These are phyloP conservation scores for Melieria omissa DNA, from an alignment of 2,888 invertebrate genomes.

Conservation along the genomic window DNA sequence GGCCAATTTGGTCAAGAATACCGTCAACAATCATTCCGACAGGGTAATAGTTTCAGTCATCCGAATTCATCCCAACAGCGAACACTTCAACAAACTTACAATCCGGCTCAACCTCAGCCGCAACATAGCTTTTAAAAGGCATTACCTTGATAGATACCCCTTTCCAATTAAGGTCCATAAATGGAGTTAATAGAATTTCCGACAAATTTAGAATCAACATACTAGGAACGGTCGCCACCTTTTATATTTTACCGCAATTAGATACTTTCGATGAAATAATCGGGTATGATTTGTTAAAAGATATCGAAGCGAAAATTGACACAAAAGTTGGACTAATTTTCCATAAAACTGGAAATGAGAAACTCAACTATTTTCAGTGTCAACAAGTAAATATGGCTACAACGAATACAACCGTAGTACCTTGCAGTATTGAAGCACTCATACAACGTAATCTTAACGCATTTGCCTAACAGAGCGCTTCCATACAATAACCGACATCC, in stretches of 20 bases:
- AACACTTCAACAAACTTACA: slow-evolving; percentile 12
- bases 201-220: slow-evolving; percentile 7
- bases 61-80: slow-evolving; percentile 3
- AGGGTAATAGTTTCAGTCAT: too few relatives aligned
- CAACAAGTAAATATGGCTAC: slow-evolving; percentile 16
- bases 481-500: slow-evolving; percentile 8
- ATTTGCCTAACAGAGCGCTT: slow-evolving; percentile 6
- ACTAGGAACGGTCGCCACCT: slow-evolving; percentile 11
- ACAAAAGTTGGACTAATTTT: slow-evolving; percentile 19
- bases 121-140: too few relatives aligned
- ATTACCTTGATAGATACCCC: not conserved
- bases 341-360: slow-evolving; percentile 18
- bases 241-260: slow-evolving; percentile 17
- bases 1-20: too few relatives aligned
- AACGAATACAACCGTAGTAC: not conserved
- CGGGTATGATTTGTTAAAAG: slow-evolving; percentile 17
- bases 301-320: slow-evolving; percentile 12
- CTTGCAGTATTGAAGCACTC: too few relatives aligned
- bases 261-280: slow-evolving; percentile 14
- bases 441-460: too few relatives aligned
- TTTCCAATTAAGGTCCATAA: slow-evolving; percentile 8
- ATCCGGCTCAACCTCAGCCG: too few relatives aligned
- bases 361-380: slow-evolving; percentile 18
- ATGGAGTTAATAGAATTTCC: slow-evolving; percentile 4
- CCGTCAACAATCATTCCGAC: too few relatives aligned